These are phyloP conservation scores for Hydrochoerus hydrochaeris DNA, from an alignment of 2,113 vertebrate genomes.

Conservation along the genomic window DNA sequence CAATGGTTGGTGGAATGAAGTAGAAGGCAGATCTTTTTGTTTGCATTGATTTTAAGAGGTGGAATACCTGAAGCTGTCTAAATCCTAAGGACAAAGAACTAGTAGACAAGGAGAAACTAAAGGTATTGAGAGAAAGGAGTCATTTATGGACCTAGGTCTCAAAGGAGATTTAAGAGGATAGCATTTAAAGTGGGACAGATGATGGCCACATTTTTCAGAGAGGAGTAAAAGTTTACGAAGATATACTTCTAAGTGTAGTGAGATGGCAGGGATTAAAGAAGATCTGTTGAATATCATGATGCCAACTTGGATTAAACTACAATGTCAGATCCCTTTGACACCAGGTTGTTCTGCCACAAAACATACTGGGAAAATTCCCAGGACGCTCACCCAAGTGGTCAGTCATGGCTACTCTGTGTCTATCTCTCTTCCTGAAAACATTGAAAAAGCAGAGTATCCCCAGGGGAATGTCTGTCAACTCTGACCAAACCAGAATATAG, in stretches of 20 bases:
- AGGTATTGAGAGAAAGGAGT: background rate
- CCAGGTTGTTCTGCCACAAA: background rate
- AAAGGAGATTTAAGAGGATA: background rate
- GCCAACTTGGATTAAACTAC: background rate
- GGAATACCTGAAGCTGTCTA: background rate
- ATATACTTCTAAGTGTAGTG: background rate
- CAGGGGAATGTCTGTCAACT: slow-evolving; percentile 33
- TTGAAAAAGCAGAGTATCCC: background rate
- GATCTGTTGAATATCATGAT: background rate
- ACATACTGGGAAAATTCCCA: background rate
- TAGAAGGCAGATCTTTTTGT: background rate
- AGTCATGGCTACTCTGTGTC: background rate
- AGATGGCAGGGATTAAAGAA: background rate
- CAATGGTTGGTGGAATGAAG: background rate
- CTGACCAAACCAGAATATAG: slow-evolving; percentile 43
- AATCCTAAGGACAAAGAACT: background rate
- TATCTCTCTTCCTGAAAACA: background rate
- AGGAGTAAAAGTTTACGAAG: background rate
- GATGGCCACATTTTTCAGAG: background rate
- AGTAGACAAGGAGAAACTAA: background rate
- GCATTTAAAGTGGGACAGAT: background rate
- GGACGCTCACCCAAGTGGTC: background rate
- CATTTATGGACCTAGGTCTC: no score
- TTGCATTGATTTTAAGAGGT: background rate
- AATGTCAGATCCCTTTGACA: background rate